phyloP scores from a whole-genome alignment of 1,140 invertebrate genomes.

The Schlechtendalia chinensis region DNA sequence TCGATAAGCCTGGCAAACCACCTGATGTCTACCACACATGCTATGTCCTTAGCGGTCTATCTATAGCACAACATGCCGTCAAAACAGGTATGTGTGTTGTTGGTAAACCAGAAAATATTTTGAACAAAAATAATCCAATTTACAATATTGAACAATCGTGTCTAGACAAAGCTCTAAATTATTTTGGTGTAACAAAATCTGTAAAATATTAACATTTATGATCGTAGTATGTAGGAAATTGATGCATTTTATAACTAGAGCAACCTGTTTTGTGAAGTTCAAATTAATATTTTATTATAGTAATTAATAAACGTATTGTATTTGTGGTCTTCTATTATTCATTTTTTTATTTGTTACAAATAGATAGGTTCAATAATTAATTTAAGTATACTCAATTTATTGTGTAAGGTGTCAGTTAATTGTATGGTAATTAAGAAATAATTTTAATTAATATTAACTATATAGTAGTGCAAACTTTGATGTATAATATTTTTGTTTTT shows the following conservation, averaged over 20 bases:
- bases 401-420: background rate
- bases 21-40: conserved; percentile 95
- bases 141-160: conserved; percentile 32
- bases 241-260: background rate
- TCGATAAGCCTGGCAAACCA: conserved; percentile 92
- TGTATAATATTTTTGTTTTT: background rate
- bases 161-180: conserved; percentile 34
- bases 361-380: background rate
- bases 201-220: background rate
- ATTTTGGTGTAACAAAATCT: conserved; percentile 24
- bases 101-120: conserved; percentile 31
- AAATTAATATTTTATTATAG: background rate
- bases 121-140: conserved; percentile 33
- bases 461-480: background rate
- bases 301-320: no score
- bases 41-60: conserved; percentile 92
- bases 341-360: background rate
- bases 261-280: conserved; percentile 5
- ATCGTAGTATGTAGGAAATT: background rate
- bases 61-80: conserved; percentile 79
- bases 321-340: no score
- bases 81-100: conserved; percentile 8
- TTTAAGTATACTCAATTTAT: background rate
- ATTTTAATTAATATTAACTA: background rate
- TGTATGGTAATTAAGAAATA: background rate